Evolutionary conservation across 2,797 vertebrate species (phyloP).

Genomic region (Gymnoscopelus microlampas): DNA sequence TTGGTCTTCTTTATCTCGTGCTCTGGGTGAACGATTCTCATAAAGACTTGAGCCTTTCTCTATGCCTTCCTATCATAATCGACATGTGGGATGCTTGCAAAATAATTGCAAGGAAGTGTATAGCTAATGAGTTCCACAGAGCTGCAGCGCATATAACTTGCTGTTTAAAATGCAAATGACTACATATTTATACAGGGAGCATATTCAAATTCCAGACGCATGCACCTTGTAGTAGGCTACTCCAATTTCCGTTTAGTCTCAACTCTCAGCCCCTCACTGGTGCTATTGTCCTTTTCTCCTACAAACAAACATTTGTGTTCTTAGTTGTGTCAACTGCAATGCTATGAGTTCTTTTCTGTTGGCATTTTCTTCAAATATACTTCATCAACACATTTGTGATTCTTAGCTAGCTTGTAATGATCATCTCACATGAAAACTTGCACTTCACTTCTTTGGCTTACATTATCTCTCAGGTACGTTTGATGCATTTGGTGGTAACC

Average conservation of each 20-base stretch:
- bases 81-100: conserved; percentile 69
- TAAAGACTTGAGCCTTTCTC: conserved; percentile 74
- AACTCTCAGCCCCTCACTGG: conserved; percentile 11
- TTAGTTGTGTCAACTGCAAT: conserved; percentile 5
- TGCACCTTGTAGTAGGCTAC: conserved; percentile 48
- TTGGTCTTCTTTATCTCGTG: conserved; percentile 73
- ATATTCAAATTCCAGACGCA: conserved; percentile 59
- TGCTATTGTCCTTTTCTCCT: conserved; percentile 14
- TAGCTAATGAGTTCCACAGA: conserved; percentile 82
- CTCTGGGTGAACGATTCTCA: conserved; percentile 82
- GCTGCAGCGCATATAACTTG: conserved; percentile 69
- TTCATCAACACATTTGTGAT: neutral
- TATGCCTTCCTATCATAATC: conserved; percentile 73
- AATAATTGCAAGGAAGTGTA: conserved; percentile 80
- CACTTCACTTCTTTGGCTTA: neutral
- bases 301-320: neutral
- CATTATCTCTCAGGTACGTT: neutral
- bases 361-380: conserved; percentile 7
- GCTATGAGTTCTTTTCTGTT: conserved; percentile 1
- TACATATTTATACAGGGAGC: conserved; percentile 67
- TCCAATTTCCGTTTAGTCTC: conserved; percentile 38
- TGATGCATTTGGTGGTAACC: neutral
- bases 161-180: conserved; percentile 82
- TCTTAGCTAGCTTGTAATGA: conserved; percentile 2
- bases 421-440: neutral